A percentile compares a stretch with the other conserved stretches of the same genome.
phyloP scores from a whole-genome alignment of 2,888 invertebrate species.

The Itoplectis maculator region DNA sequence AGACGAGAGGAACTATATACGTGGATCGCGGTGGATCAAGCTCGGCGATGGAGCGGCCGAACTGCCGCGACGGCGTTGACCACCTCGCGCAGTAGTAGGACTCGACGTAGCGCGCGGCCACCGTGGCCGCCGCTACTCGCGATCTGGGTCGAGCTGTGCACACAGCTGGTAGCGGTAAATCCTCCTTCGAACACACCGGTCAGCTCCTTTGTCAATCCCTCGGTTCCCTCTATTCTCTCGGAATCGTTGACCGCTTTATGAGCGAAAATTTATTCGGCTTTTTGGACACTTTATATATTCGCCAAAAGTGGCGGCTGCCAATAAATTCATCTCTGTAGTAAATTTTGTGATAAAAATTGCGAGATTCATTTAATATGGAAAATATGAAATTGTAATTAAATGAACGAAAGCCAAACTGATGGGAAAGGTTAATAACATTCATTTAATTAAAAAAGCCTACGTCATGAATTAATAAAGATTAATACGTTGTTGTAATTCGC shows the following conservation, averaged over 20 bases:
- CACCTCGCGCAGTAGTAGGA: slow-evolving; percentile 12
- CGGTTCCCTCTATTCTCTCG: not conserved
- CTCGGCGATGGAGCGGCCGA: not conserved
- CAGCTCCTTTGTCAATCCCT: slow-evolving; percentile 2
- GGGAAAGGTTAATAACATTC: too few species aligned
- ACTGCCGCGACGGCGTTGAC: not conserved
- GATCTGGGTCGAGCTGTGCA: not conserved
- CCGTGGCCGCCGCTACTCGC: too few species aligned
- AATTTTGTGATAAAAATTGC: too few species aligned
- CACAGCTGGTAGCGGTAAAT: not conserved
- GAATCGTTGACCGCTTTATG: not conserved
- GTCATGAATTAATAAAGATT: too few species aligned
- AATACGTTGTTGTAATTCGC: too few species aligned
- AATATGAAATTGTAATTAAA: too few species aligned
- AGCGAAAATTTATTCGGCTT: not conserved
- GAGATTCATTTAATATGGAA: too few species aligned
- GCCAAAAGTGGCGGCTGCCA: too few species aligned
- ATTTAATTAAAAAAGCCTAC: too few species aligned
- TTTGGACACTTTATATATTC: not conserved
- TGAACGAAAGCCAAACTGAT: too few species aligned
- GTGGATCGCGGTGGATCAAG: slow-evolving; percentile 7
- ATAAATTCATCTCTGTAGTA: too few species aligned
- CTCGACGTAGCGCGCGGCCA: not conserved
- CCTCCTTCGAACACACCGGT: slow-evolving; percentile 5
- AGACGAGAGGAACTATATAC: not conserved